phyloP scores from a whole-genome alignment of 2,113 vertebrate genomes.

The Perca flavescens region DNA sequence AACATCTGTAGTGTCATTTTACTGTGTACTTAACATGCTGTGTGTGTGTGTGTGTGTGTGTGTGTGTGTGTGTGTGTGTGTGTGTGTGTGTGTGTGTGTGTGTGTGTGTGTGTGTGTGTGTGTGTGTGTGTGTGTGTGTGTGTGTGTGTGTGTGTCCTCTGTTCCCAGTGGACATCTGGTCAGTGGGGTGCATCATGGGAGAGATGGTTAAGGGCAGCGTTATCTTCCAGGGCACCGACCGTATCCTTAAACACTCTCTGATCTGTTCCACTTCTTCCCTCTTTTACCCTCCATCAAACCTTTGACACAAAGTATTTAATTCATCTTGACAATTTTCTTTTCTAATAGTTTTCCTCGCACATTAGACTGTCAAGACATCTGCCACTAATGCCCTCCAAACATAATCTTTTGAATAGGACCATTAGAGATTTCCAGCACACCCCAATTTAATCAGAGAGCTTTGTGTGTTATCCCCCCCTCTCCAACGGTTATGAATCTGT shows the following conservation, averaged over 20 bases:
- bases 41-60: background rate
- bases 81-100: slow-evolving; percentile 40
- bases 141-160: slow-evolving; percentile 77
- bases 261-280: background rate
- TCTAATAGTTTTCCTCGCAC: background rate
- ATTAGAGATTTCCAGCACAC: background rate
- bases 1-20: background rate
- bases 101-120: background rate
- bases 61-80: background rate
- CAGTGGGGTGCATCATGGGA: slow-evolving; percentile 99
- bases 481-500: slow-evolving; percentile 18
- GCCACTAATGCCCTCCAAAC: background rate
- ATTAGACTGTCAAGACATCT: background rate
- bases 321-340: slow-evolving; percentile 2
- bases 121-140: background rate
- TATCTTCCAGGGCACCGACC: slow-evolving; percentile 99
- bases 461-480: background rate
- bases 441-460: background rate
- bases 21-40: slow-evolving; percentile 4
- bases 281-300: slow-evolving; percentile 31
- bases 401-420: background rate
- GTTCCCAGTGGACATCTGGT: slow-evolving; percentile 99
- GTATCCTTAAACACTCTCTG: slow-evolving; percentile 91
- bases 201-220: slow-evolving; percentile 99
- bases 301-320: slow-evolving; percentile 1